These are phyloP conservation scores for Gobionotothen gibberifrons DNA, from an alignment of 2,797 vertebrate species.

Conservation along the genomic window DNA sequence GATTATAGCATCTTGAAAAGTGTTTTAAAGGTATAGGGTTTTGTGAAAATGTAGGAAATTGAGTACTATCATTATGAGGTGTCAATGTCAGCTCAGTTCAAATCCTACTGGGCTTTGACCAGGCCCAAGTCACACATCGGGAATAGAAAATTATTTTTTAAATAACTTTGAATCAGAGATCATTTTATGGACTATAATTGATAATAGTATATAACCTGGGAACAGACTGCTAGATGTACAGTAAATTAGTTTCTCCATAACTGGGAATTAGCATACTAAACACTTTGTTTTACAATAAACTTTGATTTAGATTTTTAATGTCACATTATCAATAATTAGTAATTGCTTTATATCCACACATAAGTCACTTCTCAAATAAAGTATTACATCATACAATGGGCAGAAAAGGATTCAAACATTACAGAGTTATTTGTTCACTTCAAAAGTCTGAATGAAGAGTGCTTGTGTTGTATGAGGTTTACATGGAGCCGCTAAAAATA, in stretches of 20 bases:
- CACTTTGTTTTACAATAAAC: background rate
- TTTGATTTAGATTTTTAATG: background rate
- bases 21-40: too few species aligned
- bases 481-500: too few species aligned
- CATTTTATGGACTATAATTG: background rate
- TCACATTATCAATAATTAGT: background rate
- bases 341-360: background rate
- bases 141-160: background rate
- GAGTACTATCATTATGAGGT: background rate
- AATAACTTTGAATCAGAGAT: background rate
- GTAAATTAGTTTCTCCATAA: background rate
- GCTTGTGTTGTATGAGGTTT: too few species aligned
- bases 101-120: background rate
- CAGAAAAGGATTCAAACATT: too few species aligned
- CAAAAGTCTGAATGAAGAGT: too few species aligned
- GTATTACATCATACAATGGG: background rate
- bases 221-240: background rate
- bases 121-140: background rate
- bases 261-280: constrained; percentile 2
- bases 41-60: background rate
- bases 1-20: too few species aligned
- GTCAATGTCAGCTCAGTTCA: background rate
- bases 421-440: too few species aligned
- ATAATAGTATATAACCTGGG: background rate
- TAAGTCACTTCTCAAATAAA: background rate